phyloP scores from a whole-genome alignment of 2,888 invertebrate genomes.

The Megalurothrips usitatus region DNA sequence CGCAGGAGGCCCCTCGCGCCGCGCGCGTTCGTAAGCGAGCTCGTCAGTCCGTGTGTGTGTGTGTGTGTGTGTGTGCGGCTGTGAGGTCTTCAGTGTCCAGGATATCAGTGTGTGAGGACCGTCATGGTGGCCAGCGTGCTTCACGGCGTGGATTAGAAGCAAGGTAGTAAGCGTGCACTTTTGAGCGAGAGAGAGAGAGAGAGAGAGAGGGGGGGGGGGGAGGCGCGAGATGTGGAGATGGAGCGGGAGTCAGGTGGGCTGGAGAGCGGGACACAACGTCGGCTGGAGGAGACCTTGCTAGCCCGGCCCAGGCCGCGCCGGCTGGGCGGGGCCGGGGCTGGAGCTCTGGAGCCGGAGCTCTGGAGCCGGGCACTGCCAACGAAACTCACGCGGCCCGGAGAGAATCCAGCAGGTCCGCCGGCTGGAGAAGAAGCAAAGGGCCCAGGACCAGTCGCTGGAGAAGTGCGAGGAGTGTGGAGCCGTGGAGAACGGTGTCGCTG shows the following conservation, averaged over 20 bases:
- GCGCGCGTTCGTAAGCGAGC: background rate
- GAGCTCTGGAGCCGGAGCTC: no score
- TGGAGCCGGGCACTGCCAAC: no score
- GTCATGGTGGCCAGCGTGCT: slow-evolving; percentile 18
- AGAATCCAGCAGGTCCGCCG: no score
- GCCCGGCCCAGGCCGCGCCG: no score
- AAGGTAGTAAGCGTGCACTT: slow-evolving; percentile 29
- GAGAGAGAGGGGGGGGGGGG: slow-evolving; percentile 4
- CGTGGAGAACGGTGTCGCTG: no score
- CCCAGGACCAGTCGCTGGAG: no score
- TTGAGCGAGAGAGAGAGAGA: no score
- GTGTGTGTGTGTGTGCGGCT: background rate
- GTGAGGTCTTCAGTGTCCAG: background rate
- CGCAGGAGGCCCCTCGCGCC: background rate
- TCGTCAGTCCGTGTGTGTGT: background rate
- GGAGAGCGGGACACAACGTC: background rate
- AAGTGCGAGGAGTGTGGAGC: no score
- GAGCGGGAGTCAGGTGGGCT: background rate
- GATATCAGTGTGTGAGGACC: background rate
- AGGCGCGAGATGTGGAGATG: slow-evolving; percentile 28
- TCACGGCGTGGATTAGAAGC: slow-evolving; percentile 31
- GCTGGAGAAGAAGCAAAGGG: no score
- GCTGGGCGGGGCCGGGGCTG: no score
- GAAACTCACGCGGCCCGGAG: no score
- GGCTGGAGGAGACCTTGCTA: no score